A percentile compares a stretch with the other conserved stretches of the same genome.
These are phyloP conservation scores for Rallus crepitans DNA, from an alignment of 2,797 vertebrate genomes.

Conservation along the genomic window DNA sequence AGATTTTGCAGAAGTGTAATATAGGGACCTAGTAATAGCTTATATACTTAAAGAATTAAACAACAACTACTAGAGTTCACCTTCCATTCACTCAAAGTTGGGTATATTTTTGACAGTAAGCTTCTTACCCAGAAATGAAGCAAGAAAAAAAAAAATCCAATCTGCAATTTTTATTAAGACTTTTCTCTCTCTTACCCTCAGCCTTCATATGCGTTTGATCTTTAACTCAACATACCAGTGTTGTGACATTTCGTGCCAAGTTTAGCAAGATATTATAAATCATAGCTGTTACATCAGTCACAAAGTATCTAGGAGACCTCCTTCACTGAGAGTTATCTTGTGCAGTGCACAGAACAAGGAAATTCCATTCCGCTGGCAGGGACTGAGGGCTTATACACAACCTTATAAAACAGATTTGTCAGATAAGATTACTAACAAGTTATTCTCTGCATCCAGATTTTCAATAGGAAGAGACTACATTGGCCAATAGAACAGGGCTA, in stretches of 20 bases:
- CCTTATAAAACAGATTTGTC: background rate
- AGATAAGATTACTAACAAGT: background rate
- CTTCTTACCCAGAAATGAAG: background rate
- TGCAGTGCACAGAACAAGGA: background rate
- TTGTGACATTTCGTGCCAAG: background rate
- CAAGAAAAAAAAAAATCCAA: background rate
- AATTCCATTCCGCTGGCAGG: background rate
- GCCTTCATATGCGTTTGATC: background rate
- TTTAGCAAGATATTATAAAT: slow-evolving; percentile 30
- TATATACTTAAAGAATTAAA: background rate
- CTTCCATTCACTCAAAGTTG: background rate
- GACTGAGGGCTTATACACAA: background rate
- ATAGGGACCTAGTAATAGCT: background rate
- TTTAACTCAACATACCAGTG: background rate
- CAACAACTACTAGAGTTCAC: background rate
- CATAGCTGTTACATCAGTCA: background rate
- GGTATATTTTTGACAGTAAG: background rate
- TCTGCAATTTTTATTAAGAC: background rate
- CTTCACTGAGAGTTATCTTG: background rate
- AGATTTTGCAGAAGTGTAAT: background rate
- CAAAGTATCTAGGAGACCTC: background rate
- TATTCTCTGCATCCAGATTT: background rate
- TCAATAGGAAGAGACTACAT: background rate
- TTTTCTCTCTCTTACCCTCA: background rate
- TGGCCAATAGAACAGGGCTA: background rate